Percentiles rank a stretch among this genome's conserved stretches.
These are phyloP conservation scores for Drusus annulatus DNA, from an alignment of 1,140 invertebrate species.

Conservation along the genomic window DNA sequence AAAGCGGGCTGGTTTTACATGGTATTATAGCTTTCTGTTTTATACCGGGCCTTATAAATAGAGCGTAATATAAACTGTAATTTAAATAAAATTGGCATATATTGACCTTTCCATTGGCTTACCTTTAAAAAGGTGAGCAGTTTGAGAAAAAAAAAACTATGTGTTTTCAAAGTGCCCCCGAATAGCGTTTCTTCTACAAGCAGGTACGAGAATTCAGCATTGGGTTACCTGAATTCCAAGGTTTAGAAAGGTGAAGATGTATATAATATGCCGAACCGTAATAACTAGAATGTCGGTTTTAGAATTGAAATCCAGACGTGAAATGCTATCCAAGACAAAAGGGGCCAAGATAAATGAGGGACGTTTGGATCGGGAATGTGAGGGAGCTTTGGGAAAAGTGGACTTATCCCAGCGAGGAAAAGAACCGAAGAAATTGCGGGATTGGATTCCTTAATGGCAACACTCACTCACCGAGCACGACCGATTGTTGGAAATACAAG, in stretches of 20 bases:
- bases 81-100: no score
- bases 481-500: conserved; percentile 17
- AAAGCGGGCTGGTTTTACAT: no score
- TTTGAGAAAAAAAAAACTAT: conserved; percentile 5
- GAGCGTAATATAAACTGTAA: no score
- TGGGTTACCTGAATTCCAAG: conserved; percentile 28
- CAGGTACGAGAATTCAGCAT: background rate
- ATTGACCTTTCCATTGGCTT: no score
- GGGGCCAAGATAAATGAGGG: conserved; percentile 56
- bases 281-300: conserved; percentile 47
- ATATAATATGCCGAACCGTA: conserved; percentile 17
- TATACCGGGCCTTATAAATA: no score
- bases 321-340: conserved; percentile 53
- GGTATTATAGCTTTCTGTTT: no score
- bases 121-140: background rate
- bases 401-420: conserved; percentile 25
- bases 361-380: conserved; percentile 49
- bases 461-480: conserved; percentile 22
- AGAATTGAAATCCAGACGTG: conserved; percentile 53
- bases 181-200: background rate
- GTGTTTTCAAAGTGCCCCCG: background rate
- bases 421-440: conserved; percentile 15
- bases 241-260: background rate
- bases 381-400: conserved; percentile 12
- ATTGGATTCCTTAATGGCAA: conserved; percentile 26